These are phyloP conservation scores for Schizopygopsis pylzovi DNA, from an alignment of 2,797 vertebrate genomes.

Conservation along the genomic window DNA sequence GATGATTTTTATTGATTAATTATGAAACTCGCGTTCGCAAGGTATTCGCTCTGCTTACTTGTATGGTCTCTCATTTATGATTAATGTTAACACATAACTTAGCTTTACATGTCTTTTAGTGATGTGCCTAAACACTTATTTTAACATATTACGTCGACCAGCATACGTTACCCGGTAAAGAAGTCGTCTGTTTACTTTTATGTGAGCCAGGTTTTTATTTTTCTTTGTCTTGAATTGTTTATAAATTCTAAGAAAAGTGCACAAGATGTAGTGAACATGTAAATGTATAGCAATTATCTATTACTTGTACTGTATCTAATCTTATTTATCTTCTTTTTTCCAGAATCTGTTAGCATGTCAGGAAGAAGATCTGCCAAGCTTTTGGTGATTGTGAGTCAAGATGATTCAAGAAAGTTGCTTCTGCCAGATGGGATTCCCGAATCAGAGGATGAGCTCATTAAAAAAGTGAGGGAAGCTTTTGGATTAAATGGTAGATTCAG, in stretches of 20 bases:
- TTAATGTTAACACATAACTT: no score
- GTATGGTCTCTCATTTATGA: no score
- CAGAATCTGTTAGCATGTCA: slow-evolving; percentile 2
- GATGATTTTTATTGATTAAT: no score
- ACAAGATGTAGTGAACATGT: slow-evolving; percentile 2
- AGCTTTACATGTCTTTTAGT: no score
- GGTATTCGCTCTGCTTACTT: no score
- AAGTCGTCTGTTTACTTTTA: no score
- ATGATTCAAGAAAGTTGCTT: slow-evolving; percentile 52
- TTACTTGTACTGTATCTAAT: background rate
- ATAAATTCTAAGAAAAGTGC: slow-evolving; percentile 4
- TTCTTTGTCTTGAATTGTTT: background rate
- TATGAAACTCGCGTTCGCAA: no score
- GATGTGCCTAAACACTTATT: no score
- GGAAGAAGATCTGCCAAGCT: background rate
- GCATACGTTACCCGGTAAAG: background rate
- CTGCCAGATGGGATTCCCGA: slow-evolving; percentile 54
- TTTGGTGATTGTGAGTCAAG: slow-evolving; percentile 33
- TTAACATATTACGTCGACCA: no score
- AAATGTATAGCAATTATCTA: background rate
- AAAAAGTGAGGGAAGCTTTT: slow-evolving; percentile 24
- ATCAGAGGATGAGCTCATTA: slow-evolving; percentile 44
- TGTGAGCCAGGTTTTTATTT: no score
- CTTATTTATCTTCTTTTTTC: background rate
- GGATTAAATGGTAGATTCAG: slow-evolving; percentile 37